Conservation (phyloP, 2,888 invertebrate species). For the Drosophila neoperkinsi region DNA sequence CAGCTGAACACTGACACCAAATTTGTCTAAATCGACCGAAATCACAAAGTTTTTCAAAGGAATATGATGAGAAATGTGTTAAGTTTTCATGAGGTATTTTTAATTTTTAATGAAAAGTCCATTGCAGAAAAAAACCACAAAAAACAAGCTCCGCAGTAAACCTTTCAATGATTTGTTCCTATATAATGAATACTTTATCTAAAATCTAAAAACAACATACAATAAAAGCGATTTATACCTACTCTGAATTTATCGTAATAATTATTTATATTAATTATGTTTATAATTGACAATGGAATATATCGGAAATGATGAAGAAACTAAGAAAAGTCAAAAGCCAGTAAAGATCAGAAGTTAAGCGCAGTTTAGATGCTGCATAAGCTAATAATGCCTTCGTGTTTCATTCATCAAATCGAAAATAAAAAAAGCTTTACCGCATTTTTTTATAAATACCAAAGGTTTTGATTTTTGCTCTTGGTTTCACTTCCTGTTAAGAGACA, state of each 20-base stretch:
- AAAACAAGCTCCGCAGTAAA: neutral
- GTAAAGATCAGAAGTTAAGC: neutral
- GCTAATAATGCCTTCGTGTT: neutral
- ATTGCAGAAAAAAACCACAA: neutral
- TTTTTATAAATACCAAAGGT: neutral
- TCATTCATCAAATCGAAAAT: neutral
- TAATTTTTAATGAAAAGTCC: neutral
- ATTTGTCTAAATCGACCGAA: conserved; percentile 1
- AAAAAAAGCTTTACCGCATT: neutral
- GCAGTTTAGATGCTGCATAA: neutral
- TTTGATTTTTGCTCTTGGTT: neutral
- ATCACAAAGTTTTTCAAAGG: neutral
- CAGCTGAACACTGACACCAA: conserved; percentile 52
- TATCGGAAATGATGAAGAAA: neutral
- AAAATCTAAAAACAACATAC: neutral
- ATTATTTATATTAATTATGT: neutral
- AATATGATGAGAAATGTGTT: neutral
- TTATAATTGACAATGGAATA: neutral
- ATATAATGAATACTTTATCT: neutral
- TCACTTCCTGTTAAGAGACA: neutral
- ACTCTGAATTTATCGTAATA: neutral
- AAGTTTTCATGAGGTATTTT: neutral
- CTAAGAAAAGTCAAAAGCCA: neutral
- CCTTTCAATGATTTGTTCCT: neutral
- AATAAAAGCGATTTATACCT: neutral